These are phyloP conservation scores for Cynopterus sphinx DNA, from an alignment of 2,797 vertebrate genomes.

Conservation along the genomic window DNA sequence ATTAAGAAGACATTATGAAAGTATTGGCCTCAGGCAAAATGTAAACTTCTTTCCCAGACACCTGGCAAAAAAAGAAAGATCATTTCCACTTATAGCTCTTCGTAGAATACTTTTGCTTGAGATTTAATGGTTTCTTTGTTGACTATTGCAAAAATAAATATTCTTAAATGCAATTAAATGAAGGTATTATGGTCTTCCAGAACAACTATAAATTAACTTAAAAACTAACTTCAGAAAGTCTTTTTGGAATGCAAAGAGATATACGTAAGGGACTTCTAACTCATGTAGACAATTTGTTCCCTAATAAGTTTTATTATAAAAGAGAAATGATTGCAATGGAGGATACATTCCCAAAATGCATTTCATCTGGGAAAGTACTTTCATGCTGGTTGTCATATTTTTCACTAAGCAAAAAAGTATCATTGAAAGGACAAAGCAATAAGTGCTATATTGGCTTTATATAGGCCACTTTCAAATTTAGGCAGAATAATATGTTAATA, in stretches of 20 bases:
- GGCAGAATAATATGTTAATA: neutral
- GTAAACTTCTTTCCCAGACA: slow-evolving; percentile 53
- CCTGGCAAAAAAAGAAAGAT: slow-evolving; percentile 59
- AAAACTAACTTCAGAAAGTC: slow-evolving; percentile 47
- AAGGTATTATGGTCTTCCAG: neutral
- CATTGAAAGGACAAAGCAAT: neutral
- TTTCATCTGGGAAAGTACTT: neutral
- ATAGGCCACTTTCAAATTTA: neutral
- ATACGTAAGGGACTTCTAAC: neutral
- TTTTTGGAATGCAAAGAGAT: slow-evolving; percentile 7
- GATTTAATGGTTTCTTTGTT: slow-evolving; percentile 48
- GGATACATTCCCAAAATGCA: neutral
- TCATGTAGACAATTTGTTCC: neutral
- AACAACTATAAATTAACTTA: slow-evolving; percentile 51
- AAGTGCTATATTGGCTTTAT: neutral
- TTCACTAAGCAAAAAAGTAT: neutral
- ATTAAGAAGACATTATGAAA: slow-evolving; percentile 61
- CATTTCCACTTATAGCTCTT: slow-evolving; percentile 45
- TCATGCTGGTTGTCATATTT: neutral
- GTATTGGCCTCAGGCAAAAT: slow-evolving; percentile 56
- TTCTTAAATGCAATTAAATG: slow-evolving; percentile 21
- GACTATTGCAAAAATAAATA: slow-evolving; percentile 22
- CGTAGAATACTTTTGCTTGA: neutral
- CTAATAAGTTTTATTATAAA: neutral
- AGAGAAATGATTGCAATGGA: neutral